A percentile compares a stretch with the other conserved stretches of the same genome.
These are phyloP conservation scores for Phasianus colchicus DNA, from an alignment of 2,113 vertebrate genomes.

Conservation along the genomic window DNA sequence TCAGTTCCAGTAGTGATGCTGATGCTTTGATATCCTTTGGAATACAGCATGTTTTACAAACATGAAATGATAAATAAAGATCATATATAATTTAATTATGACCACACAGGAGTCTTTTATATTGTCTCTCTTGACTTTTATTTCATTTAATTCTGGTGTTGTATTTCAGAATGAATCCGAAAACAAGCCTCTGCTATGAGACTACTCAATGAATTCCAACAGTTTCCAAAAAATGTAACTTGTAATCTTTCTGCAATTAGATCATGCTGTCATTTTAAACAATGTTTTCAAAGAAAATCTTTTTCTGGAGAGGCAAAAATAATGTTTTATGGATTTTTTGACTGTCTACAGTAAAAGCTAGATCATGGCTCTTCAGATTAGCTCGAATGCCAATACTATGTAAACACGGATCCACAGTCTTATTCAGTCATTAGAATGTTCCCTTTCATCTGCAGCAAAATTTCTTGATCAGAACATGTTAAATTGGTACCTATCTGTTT, in stretches of 20 bases:
- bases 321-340: not conserved
- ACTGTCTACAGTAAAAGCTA: not conserved
- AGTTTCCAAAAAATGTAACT: not conserved
- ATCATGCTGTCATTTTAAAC: not conserved
- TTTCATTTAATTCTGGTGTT: not conserved
- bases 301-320: not conserved
- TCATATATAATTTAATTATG: not conserved
- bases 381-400: not conserved
- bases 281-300: not conserved
- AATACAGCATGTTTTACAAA: not conserved
- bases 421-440: not conserved
- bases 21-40: not conserved
- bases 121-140: not conserved
- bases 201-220: not conserved
- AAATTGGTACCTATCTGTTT: not conserved
- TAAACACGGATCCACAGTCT: not conserved
- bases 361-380: not conserved
- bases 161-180: not conserved
- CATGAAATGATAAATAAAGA: not conserved
- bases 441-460: not conserved
- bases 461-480: not conserved
- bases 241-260: not conserved
- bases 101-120: not conserved
- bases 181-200: not conserved
- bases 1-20: not conserved